phyloP scores from a whole-genome alignment of 1,140 invertebrate genomes.

The Zaprionus lachaisei region DNA sequence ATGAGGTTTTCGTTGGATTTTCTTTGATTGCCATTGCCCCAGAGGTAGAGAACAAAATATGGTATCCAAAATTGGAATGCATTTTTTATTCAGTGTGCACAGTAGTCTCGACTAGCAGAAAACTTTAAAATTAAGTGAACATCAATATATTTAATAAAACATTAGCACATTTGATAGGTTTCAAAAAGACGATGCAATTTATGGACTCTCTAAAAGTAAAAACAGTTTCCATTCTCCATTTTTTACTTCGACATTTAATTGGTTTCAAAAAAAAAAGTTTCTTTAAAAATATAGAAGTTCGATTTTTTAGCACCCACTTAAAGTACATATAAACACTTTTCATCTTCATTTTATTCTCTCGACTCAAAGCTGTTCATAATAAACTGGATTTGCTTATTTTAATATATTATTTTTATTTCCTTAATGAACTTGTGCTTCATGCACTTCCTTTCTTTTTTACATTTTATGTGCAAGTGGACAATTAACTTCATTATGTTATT shows the following conservation, averaged over 20 bases:
- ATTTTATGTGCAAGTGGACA: too few species aligned
- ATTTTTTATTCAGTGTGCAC: constrained; percentile 29
- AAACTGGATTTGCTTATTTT: too few species aligned
- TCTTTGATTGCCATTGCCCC: constrained; percentile 41
- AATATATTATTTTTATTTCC: too few species aligned
- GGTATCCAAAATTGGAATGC: constrained; percentile 23
- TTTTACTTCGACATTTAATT: too few species aligned
- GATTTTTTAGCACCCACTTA: too few species aligned
- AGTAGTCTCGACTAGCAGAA: constrained; percentile 26
- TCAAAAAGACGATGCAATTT: background rate
- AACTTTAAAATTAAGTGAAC: background rate
- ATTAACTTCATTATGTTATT: too few species aligned
- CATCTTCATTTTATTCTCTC: background rate
- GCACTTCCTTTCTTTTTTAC: too few species aligned
- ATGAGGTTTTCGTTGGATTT: constrained; percentile 46
- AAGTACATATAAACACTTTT: background rate
- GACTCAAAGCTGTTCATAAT: background rate
- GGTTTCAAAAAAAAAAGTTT: too few species aligned
- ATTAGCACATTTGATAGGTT: background rate
- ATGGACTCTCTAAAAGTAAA: background rate
- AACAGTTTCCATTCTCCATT: too few species aligned
- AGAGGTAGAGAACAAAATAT: constrained; percentile 13
- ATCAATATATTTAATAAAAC: background rate
- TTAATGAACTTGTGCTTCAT: too few species aligned
- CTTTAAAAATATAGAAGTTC: too few species aligned